phyloP scores from a whole-genome alignment of 2,113 vertebrate genomes.

The Crotalus horridus region DNA sequence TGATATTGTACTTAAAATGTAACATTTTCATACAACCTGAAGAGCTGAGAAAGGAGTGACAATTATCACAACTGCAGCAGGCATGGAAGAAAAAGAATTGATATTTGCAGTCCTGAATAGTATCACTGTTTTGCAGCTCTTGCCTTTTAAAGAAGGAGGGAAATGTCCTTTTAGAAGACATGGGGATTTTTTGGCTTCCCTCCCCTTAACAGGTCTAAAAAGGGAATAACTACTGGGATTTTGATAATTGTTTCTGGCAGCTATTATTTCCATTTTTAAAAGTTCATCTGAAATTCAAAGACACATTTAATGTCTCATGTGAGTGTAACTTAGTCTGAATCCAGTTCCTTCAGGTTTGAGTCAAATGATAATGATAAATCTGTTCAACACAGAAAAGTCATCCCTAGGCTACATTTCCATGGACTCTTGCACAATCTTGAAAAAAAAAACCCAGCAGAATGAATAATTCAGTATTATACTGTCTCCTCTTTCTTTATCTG shows the following conservation, averaged over 20 bases:
- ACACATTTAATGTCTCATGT: neutral
- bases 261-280: neutral
- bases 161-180: neutral
- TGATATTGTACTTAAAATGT: neutral
- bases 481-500: neutral
- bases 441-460: neutral
- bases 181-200: neutral
- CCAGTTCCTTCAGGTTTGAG: neutral
- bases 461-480: neutral
- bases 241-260: neutral
- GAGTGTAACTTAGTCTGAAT: neutral
- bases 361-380: neutral
- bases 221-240: neutral
- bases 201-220: neutral
- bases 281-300: neutral
- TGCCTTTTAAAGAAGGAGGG: neutral
- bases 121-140: neutral
- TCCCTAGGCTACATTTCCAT: neutral
- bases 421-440: neutral
- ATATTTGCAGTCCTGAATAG: neutral
- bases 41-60: neutral
- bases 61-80: neutral
- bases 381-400: neutral
- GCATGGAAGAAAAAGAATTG: neutral
- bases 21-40: neutral